phyloP scores from a whole-genome alignment of 2,888 invertebrate species.

The Pegoplata infirma region DNA sequence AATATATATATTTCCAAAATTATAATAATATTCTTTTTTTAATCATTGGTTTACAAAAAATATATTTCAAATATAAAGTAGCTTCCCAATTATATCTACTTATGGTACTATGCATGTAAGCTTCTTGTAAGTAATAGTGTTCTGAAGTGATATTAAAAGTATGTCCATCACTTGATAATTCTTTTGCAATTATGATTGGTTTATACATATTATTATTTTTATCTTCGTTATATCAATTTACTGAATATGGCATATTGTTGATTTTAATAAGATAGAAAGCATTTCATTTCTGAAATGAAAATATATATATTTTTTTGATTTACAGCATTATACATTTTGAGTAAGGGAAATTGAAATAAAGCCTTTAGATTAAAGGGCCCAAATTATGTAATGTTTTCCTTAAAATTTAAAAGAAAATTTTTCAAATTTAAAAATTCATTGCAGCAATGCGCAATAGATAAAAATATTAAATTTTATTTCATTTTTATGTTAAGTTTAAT shows the following conservation, averaged over 20 bases:
- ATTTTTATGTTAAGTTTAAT: too few relatives aligned
- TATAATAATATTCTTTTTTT: background rate
- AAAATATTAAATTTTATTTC: too few relatives aligned
- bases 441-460: too few relatives aligned
- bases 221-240: background rate
- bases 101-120: background rate
- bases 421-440: too few relatives aligned
- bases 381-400: too few relatives aligned
- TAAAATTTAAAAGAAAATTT: too few relatives aligned
- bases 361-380: too few relatives aligned
- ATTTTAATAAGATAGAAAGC: background rate
- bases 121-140: constrained; percentile 6
- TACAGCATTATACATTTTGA: too few relatives aligned
- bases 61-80: background rate
- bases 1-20: too few relatives aligned
- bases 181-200: background rate
- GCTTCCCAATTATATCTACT: background rate
- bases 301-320: too few relatives aligned
- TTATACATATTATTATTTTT: background rate
- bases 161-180: background rate
- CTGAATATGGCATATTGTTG: background rate
- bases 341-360: too few relatives aligned
- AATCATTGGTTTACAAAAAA: constrained; percentile 4
- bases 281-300: background rate
- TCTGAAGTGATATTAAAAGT: constrained; percentile 32